Conservation (phyloP, 2,888 invertebrate species). For the Erpobdella octoculata region DNA sequence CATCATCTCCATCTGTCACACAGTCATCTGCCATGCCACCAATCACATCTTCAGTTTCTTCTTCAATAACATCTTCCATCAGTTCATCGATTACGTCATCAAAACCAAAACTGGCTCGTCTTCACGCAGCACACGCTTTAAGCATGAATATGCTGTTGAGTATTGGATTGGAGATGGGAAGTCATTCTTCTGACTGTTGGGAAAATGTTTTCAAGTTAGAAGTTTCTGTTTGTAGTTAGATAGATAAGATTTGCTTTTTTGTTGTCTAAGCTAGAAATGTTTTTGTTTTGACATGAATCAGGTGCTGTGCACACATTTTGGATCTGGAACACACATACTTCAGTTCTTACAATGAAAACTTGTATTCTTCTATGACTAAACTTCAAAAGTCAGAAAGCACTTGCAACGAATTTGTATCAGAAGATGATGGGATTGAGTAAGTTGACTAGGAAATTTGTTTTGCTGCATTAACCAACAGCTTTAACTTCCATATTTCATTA, state of each 20-base stretch:
- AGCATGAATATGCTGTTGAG: conserved; percentile 83
- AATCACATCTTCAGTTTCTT: conserved; percentile 6
- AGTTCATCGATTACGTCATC: conserved; percentile 17
- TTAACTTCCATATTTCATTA: no score
- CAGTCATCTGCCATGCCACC: neutral
- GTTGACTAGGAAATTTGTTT: neutral
- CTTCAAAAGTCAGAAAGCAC: neutral
- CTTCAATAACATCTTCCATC: conserved; percentile 18
- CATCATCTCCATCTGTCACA: neutral
- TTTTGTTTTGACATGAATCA: conserved; percentile 41
- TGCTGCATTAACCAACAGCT: neutral
- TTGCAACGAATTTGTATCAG: neutral
- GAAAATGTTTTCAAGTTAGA: conserved; percentile 74
- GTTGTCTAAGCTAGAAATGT: neutral
- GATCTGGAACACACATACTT: conserved; percentile 83
- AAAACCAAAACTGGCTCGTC: conserved; percentile 52
- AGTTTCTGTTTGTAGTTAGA: no score
- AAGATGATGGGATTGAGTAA: conserved; percentile 19
- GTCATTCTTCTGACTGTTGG: conserved; percentile 89
- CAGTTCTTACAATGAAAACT: conserved; percentile 54
- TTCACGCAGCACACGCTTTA: conserved; percentile 79
- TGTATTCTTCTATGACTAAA: neutral
- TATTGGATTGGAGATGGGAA: conserved; percentile 79
- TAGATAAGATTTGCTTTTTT: no score
- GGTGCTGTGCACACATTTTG: conserved; percentile 82